These are phyloP conservation scores for Siphlonurus alternatus DNA, from an alignment of 2,888 invertebrate species.

Conservation along the genomic window DNA sequence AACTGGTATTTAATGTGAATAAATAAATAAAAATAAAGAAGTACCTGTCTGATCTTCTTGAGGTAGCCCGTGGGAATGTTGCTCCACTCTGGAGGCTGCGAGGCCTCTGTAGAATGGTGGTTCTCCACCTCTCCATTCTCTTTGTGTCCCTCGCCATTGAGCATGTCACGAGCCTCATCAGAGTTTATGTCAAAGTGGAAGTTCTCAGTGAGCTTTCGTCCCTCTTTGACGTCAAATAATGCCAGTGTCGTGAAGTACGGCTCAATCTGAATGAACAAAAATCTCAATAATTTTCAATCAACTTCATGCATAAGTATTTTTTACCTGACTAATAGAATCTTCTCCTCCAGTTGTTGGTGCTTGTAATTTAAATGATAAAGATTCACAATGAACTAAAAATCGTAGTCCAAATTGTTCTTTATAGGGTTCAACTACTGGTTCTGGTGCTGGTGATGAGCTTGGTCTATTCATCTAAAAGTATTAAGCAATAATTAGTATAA, in stretches of 20 bases:
- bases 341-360: slow-evolving; percentile 58
- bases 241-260: slow-evolving; percentile 84
- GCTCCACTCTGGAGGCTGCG: slow-evolving; percentile 45
- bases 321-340: slow-evolving; percentile 49
- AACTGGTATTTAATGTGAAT: too few species aligned
- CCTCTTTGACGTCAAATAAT: slow-evolving; percentile 75
- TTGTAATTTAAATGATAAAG: slow-evolving; percentile 68
- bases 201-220: slow-evolving; percentile 80
- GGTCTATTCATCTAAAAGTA: too few species aligned
- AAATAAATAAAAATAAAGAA: too few species aligned
- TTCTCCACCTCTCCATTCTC: slow-evolving; percentile 1
- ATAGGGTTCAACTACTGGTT: slow-evolving; percentile 25
- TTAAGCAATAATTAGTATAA: too few species aligned
- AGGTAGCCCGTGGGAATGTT: slow-evolving; percentile 62
- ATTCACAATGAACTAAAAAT: slow-evolving; percentile 66
- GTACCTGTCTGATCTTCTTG: slow-evolving; percentile 43
- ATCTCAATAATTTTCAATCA: background rate
- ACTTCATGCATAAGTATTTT: too few species aligned
- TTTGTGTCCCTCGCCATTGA: slow-evolving; percentile 18
- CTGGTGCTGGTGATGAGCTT: too few species aligned
- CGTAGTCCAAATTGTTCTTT: slow-evolving; percentile 78
- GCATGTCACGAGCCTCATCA: slow-evolving; percentile 43
- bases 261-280: slow-evolving; percentile 40
- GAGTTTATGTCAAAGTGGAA: slow-evolving; percentile 81
- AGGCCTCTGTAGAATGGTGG: slow-evolving; percentile 12